Base-by-base conservation (phyloP, 1,140 invertebrate genomes). In the Hylaeus volcanicus region DNA sequence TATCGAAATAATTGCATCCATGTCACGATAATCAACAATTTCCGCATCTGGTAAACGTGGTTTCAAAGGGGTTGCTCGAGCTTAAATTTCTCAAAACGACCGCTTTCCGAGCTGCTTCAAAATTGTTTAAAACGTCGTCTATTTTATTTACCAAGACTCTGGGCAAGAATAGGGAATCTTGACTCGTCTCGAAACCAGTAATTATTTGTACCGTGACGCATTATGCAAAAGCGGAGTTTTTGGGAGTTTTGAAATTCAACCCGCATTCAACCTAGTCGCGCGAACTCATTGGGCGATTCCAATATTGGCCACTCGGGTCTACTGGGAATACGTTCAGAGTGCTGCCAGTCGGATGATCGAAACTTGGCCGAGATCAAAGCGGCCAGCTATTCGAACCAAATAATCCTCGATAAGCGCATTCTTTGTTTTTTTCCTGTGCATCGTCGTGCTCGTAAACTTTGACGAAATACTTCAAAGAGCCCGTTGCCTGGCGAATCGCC, bases 1-100 rank as follows among this genome's bases (percentile, higher is more conserved):
- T 82, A 79, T 45, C 75, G 77, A 89, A 89, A 87, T 86, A 89
- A 90, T 88, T 84, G 81, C 69, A n/a, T 53, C 70, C 60, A 5
- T 12, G 8, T 64, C 9, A 48, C 26, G 45, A 39, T 79, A 86
- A 86, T 83, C 58, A 66, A 15, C 12, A 53, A 58, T 56, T 75
- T 60, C 43, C 65, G 39, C 73, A 48, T 26, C 43, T 55, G 15
- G 61, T 65, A 74, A 64, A 3, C 55, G 14, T 26, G 71, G 26
- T 70, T 53, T 74, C 60, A 9, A n/a, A 26, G 26, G 26, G 26
- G 26, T 26, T 26, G 26, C 26, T 26, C 26, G 26, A 26, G 26
- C 26, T 26, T 26, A 26, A 26, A 26, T 26, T 26, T 26, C 26
- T 26, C 26, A 26, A 26, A 26, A 26, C 26, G 26, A 26, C 26